Percentiles rank a stretch among this genome's conserved stretches.
These are phyloP conservation scores for Drosophila kanapiae DNA, from an alignment of 1,140 invertebrate species.

Conservation along the genomic window DNA sequence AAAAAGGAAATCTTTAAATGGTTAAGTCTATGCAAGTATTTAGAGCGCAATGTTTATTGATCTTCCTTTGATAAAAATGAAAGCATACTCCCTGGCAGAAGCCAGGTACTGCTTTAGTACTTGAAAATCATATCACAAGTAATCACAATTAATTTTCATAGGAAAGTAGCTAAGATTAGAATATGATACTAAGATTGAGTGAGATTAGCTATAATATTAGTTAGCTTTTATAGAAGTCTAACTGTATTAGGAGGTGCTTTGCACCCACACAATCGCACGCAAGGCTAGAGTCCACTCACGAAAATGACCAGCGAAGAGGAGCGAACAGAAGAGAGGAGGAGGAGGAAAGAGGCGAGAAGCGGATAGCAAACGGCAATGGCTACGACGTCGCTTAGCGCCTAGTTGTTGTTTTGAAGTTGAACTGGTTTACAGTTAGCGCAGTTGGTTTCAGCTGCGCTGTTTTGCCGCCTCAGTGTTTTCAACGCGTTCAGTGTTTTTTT, in stretches of 20 bases:
- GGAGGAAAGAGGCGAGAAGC: background rate
- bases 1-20: too few species aligned
- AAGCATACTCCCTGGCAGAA: background rate
- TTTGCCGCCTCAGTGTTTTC: conserved; percentile 36
- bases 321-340: conserved; percentile 2
- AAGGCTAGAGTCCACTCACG: conserved; percentile 62
- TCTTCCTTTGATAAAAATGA: background rate
- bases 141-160: background rate
- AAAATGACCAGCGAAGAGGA: conserved; percentile 71
- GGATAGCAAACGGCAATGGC: conserved; percentile 42
- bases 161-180: background rate
- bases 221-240: conserved; percentile 1
- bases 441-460: conserved; percentile 26
- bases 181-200: background rate
- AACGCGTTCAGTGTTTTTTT: conserved; percentile 38
- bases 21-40: too few species aligned
- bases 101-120: too few species aligned
- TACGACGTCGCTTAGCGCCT: conserved; percentile 53
- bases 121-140: background rate
- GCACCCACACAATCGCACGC: conserved; percentile 31
- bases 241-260: conserved; percentile 22
- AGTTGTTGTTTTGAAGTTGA: conserved; percentile 80
- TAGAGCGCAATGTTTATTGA: background rate
- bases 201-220: background rate
- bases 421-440: conserved; percentile 75